phyloP scores from a whole-genome alignment of 2,113 vertebrate genomes.

The Calonectris borealis region DNA sequence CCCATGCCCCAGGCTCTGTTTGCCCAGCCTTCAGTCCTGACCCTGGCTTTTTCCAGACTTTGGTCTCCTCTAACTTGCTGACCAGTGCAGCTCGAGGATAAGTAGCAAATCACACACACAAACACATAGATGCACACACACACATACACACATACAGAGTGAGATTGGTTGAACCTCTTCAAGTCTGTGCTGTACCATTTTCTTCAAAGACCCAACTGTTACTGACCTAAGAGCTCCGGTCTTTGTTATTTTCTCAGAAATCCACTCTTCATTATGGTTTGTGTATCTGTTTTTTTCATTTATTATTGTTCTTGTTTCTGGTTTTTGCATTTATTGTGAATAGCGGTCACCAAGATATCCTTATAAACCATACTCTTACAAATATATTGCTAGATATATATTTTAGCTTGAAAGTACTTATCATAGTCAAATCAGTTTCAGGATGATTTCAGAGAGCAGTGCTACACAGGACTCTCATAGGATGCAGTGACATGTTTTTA shows the following conservation, averaged over 20 bases:
- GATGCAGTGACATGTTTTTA: not conserved
- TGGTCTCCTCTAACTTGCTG: not conserved
- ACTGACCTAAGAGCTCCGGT: not conserved
- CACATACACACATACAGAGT: not conserved
- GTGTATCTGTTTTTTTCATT: not conserved
- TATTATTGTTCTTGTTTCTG: not conserved
- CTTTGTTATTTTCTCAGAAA: not conserved
- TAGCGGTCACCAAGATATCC: not conserved
- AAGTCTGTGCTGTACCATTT: not conserved
- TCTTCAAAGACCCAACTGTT: not conserved
- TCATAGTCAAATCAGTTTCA: not conserved
- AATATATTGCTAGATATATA: not conserved
- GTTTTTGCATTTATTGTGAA: not conserved
- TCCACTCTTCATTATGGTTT: not conserved
- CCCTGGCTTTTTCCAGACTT: not conserved
- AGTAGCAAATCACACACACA: accelerated
- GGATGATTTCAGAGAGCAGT: not conserved
- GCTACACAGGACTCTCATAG: not conserved
- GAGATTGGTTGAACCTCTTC: not conserved
- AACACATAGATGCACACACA: not conserved
- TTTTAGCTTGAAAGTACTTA: not conserved
- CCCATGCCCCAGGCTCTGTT: not conserved
- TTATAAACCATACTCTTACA: not conserved
- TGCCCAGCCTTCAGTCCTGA: not conserved
- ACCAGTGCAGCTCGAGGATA: not conserved